These are phyloP conservation scores for Erpobdella octoculata DNA, from an alignment of 2,888 invertebrate species.

Conservation along the genomic window DNA sequence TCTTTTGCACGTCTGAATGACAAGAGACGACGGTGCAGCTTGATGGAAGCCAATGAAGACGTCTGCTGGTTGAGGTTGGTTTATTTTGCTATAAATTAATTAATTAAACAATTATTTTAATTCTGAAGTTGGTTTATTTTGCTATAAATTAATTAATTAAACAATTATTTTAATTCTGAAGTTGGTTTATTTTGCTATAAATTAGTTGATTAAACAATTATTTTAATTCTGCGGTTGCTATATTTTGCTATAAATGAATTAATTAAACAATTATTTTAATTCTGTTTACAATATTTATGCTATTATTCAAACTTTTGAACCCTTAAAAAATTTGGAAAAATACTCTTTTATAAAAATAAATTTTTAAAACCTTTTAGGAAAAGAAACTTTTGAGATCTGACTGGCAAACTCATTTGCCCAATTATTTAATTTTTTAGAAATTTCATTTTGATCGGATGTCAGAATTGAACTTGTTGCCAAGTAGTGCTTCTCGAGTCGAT, in stretches of 20 bases:
- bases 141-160: not conserved
- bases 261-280: not conserved
- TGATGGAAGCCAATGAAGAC: constrained; percentile 46
- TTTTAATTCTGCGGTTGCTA: not conserved
- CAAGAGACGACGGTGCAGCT: constrained; percentile 43
- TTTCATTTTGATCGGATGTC: constrained; percentile 37
- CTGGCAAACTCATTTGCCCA: constrained; percentile 38
- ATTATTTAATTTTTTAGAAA: constrained; percentile 38
- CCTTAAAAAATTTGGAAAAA: no score
- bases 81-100: not conserved
- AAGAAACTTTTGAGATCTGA: not conserved
- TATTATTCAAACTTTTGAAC: no score
- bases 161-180: not conserved
- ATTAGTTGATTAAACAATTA: not conserved
- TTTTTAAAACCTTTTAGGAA: not conserved
- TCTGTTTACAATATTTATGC: no score
- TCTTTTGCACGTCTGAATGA: constrained; percentile 39
- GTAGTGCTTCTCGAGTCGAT: constrained; percentile 50
- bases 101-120: not conserved
- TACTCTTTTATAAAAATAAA: no score
- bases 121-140: not conserved
- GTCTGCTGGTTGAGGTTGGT: constrained; percentile 36
- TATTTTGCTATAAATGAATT: not conserved
- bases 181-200: not conserved
- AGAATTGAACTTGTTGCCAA: constrained; percentile 46